Conservation (phyloP, 1,140 invertebrate species). For the Apocrypta bakeri region DNA sequence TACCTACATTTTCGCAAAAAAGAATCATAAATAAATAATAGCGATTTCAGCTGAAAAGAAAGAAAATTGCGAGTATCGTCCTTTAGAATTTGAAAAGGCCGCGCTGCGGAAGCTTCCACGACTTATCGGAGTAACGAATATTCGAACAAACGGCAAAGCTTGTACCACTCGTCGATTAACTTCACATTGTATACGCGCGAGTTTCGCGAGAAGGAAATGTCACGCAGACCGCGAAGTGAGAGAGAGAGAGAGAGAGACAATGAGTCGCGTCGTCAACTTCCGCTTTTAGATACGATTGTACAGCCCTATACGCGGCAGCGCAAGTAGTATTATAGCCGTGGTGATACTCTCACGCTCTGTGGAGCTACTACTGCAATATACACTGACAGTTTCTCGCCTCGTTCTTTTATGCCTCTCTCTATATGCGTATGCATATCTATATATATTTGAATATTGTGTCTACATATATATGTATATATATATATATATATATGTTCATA, state of each 20-base stretch:
- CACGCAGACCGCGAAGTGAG: slow-evolving; percentile 37
- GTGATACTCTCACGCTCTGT: neutral
- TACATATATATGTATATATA: too few species aligned
- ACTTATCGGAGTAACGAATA: neutral
- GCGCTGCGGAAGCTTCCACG: neutral
- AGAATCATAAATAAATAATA: too few species aligned
- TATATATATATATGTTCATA: too few species aligned
- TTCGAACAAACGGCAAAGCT: slow-evolving; percentile 5
- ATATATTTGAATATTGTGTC: too few species aligned
- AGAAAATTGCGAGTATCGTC: too few species aligned
- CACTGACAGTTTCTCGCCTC: neutral
- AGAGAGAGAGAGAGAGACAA: slow-evolving; percentile 56
- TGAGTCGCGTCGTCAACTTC: slow-evolving; percentile 37
- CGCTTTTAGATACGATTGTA: slow-evolving; percentile 37
- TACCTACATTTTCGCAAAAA: too few species aligned
- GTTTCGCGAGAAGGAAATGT: slow-evolving; percentile 68
- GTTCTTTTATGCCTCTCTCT: neutral
- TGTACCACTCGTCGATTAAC: slow-evolving; percentile 37
- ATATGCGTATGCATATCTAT: neutral
- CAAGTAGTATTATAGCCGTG: neutral
- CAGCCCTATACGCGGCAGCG: neutral
- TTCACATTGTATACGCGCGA: slow-evolving; percentile 28
- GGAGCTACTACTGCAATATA: too few species aligned
- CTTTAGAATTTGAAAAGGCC: neutral
- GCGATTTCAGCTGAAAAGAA: too few species aligned